Evolutionary conservation across 2,797 vertebrate species (phyloP).

Genomic region (Xiphophorus birchmanni): DNA sequence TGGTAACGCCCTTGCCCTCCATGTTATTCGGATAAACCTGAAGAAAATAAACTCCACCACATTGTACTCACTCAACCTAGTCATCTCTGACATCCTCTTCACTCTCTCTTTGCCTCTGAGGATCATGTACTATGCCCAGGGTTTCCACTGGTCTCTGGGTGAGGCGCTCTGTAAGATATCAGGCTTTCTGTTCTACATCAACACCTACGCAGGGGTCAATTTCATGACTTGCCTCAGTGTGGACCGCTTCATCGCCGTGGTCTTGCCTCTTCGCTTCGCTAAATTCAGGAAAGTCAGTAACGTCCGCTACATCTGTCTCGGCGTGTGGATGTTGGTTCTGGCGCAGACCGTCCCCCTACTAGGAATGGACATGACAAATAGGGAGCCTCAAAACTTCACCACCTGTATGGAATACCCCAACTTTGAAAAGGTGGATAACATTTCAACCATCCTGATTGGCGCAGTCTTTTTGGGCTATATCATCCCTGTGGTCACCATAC

Average conservation of each 20-base stretch:
- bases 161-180: constrained; percentile 86
- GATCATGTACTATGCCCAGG: constrained; percentile 88
- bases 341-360: constrained; percentile 91
- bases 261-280: constrained; percentile 87
- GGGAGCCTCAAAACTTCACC: constrained; percentile 69
- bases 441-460: constrained; percentile 88
- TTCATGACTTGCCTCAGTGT: constrained; percentile 98
- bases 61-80: constrained; percentile 93
- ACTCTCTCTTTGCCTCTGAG: constrained; percentile 87
- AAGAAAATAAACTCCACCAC: constrained; percentile 98
- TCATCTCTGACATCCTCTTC: constrained; percentile 94
- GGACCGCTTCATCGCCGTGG: constrained; percentile 93
- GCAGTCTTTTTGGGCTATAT: constrained; percentile 89
- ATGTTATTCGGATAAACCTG: constrained; percentile 89
- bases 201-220: constrained; percentile 94
- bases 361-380: constrained; percentile 79
- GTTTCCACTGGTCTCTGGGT: constrained; percentile 92
- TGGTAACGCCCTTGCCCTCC: constrained; percentile 91
- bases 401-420: constrained; percentile 98
- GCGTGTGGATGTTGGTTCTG: constrained; percentile 90
- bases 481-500: constrained; percentile 87
- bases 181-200: constrained; percentile 92
- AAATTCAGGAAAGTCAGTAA: constrained; percentile 86
- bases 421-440: constrained; percentile 84
- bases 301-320: constrained; percentile 87